These are phyloP conservation scores for Mercenaria mercenaria DNA, from an alignment of 1,140 invertebrate species.

Conservation along the genomic window DNA sequence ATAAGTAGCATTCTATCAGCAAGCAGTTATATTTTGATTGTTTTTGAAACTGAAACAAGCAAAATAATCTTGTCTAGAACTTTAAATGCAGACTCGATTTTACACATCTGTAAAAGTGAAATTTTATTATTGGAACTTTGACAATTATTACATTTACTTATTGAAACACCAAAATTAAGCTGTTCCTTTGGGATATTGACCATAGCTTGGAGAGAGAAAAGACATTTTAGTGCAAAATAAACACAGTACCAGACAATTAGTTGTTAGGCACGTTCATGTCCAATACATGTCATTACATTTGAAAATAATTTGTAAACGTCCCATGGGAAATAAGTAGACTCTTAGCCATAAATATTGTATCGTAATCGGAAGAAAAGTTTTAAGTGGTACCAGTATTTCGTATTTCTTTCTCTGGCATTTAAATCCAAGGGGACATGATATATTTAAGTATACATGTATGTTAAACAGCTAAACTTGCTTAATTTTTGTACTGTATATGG, in stretches of 20 bases:
- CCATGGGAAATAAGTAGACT: neutral
- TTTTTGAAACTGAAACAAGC: no score
- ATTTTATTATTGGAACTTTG: neutral
- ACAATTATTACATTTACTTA: neutral
- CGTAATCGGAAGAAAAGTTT: neutral
- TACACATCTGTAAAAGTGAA: neutral
- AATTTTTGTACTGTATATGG: no score
- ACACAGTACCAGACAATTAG: neutral
- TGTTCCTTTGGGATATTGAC: neutral
- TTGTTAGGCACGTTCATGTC: neutral
- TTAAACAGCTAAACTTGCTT: no score
- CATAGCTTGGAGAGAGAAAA: neutral
- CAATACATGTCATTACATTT: neutral
- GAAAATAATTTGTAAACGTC: neutral
- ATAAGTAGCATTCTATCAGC: no score
- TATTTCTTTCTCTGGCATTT: neutral
- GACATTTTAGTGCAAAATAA: neutral
- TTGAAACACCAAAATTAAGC: neutral
- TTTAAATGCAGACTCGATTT: no score
- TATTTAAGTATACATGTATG: no score
- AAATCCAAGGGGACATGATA: no score
- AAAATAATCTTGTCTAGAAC: no score
- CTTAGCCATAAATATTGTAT: slow-evolving; percentile 10
- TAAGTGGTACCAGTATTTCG: neutral
- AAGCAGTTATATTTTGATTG: no score